Base-by-base conservation (phyloP, 2,797 vertebrate genomes). In the Sciurus carolinensis region DNA sequence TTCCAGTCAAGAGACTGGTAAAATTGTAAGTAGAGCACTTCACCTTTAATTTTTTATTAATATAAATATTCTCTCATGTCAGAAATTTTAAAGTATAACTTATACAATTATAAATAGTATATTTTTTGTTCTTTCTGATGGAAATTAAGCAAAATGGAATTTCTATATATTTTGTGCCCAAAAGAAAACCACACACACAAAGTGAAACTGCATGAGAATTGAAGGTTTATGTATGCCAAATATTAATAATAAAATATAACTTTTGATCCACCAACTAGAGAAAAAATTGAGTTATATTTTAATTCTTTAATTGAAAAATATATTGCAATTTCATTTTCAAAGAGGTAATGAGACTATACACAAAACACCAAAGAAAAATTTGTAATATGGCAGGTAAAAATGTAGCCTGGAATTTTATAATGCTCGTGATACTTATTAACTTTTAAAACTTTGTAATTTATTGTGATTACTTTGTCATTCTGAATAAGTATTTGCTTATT, bases 221-320 rank as follows among this genome's bases (percentile, higher is more conserved):
- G 50, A 52, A 71, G 44, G 1, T 84, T 72, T 66, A 66, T 20
- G 11, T 4, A 22, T 47, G 2, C 33, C 59, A 76, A 84, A n/a
- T 67, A 80, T 64, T 94, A 72, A 62, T 67, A 86, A 82, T 52
- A 76, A 91, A 87, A 85, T 59, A 28, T 47, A 87, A 83, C 39
- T 50, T 89, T 83, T 87, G 36, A 69, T 75, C 22, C n/a, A 24
- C 1, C 12, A 82, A 15, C 47, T 75, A 13, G 13, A 86, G 42
- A 22, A 33, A 44, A 89, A 89, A 33, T 17, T 36, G 36, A 36
- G 57, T 79, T 90, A 22, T 66, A 39, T 39, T 39, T 39, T 12
- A 66, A 62, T 33, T 62, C 15, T 33, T 94, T 18, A 89, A 26
- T 33, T 57, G 42, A 93, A 95, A 94, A 88, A 54, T 6, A 59